phyloP scores from a whole-genome alignment of 2,797 vertebrate genomes.

The Lacerta viridis region DNA sequence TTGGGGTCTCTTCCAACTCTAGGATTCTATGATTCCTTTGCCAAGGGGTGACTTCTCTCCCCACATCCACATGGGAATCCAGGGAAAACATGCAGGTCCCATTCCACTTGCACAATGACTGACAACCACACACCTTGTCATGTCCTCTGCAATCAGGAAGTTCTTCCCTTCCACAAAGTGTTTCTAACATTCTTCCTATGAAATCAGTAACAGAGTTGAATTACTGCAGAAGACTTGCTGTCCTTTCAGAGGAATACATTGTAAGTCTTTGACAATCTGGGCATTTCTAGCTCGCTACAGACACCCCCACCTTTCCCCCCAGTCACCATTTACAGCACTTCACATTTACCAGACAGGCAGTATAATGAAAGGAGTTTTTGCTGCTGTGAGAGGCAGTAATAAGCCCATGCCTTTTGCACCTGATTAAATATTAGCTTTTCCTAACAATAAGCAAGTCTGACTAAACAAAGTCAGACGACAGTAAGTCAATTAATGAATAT shows the following conservation, averaged over 20 bases:
- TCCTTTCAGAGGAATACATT: slow-evolving; percentile 22
- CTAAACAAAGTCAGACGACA: slow-evolving; percentile 34
- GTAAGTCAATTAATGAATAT: slow-evolving; percentile 29
- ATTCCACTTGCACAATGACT: background rate
- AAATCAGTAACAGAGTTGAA: slow-evolving; percentile 17
- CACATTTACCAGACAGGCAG: slow-evolving; percentile 1
- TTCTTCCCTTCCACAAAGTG: slow-evolving; percentile 9
- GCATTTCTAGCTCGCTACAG: background rate
- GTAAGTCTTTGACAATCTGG: slow-evolving; percentile 17
- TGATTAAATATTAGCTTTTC: slow-evolving; percentile 65
- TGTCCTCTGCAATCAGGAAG: background rate
- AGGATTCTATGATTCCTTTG: no score
- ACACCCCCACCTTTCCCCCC: background rate
- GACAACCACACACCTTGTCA: background rate
- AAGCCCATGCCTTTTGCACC: slow-evolving; percentile 35
- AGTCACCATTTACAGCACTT: slow-evolving; percentile 62
- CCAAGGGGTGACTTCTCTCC: background rate
- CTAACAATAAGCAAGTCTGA: slow-evolving; percentile 29
- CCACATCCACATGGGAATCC: background rate
- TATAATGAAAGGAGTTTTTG: slow-evolving; percentile 6
- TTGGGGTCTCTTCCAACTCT: no score
- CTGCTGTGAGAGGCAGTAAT: slow-evolving; percentile 30
- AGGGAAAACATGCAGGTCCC: background rate
- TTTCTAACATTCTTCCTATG: background rate
- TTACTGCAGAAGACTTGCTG: background rate